A percentile compares a stretch with the other conserved stretches of the same genome.
Evolutionary conservation across 2,888 invertebrate genomes (phyloP).

Genomic region (Resseliella maxima): DNA sequence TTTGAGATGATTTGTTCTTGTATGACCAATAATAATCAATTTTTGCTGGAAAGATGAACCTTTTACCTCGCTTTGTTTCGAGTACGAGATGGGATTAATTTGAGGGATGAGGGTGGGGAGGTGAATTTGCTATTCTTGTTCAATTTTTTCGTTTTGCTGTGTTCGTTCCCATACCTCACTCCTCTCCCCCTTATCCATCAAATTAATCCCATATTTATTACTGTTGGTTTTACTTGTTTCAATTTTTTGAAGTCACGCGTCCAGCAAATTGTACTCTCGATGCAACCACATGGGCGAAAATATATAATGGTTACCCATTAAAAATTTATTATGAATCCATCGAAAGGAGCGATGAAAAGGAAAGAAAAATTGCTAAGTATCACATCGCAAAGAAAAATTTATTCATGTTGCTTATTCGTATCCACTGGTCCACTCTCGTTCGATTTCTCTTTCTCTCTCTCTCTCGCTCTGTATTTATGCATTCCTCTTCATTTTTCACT

Average conservation of each 20-base stretch:
- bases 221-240: conserved; percentile 44
- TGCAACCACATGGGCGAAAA: neutral
- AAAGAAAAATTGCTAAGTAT: conserved; percentile 23
- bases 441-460: no score
- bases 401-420: no score
- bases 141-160: neutral
- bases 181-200: neutral
- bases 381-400: conserved; percentile 30
- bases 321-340: conserved; percentile 51
- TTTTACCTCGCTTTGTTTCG: neutral
- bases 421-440: no score
- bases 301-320: conserved; percentile 22
- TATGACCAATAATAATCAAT: conserved; percentile 27
- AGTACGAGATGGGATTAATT: no score
- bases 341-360: conserved; percentile 23
- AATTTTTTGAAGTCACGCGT: conserved; percentile 50
- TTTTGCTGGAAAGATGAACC: neutral
- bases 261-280: neutral
- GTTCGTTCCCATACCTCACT: neutral
- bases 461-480: no score
- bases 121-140: no score
- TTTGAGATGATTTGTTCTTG: conserved; percentile 18
- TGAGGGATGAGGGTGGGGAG: no score
- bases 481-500: no score
- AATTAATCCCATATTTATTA: conserved; percentile 7